Conservation (phyloP, 2,888 invertebrate genomes). For the Ellobium chinense region DNA sequence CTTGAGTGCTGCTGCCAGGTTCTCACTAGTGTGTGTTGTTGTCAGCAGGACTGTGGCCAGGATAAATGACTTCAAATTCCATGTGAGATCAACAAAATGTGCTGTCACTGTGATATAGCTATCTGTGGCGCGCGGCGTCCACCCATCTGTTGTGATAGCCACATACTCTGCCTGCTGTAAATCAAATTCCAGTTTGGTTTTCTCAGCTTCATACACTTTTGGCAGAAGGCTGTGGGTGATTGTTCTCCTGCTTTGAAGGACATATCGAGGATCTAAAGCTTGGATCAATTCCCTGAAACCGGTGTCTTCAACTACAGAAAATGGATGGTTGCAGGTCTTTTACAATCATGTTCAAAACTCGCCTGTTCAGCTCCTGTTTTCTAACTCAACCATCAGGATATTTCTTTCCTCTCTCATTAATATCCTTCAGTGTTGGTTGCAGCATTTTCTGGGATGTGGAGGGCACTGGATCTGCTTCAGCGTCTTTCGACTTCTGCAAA, state of each 20-base stretch:
- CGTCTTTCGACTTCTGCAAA: too few relatives aligned
- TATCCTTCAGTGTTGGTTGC: neutral
- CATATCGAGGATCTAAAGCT: neutral
- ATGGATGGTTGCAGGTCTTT: neutral
- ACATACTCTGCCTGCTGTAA: neutral
- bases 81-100: neutral
- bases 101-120: neutral
- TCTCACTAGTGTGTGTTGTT: neutral
- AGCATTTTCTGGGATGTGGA: neutral
- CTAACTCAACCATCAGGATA: neutral
- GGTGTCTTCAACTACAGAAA: neutral
- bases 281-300: neutral
- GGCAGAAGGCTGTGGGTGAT: neutral
- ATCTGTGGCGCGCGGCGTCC: neutral
- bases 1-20: neutral
- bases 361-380: neutral
- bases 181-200: neutral
- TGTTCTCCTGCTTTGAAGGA: neutral
- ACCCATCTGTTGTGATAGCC: neutral
- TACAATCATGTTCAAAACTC: neutral
- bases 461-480: too few relatives aligned
- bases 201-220: neutral
- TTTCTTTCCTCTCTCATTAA: neutral
- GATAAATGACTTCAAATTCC: neutral
- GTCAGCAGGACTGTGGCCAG: neutral